Conservation (phyloP, 2,797 vertebrate genomes). For the Neosilurus hyrtlii region DNA sequence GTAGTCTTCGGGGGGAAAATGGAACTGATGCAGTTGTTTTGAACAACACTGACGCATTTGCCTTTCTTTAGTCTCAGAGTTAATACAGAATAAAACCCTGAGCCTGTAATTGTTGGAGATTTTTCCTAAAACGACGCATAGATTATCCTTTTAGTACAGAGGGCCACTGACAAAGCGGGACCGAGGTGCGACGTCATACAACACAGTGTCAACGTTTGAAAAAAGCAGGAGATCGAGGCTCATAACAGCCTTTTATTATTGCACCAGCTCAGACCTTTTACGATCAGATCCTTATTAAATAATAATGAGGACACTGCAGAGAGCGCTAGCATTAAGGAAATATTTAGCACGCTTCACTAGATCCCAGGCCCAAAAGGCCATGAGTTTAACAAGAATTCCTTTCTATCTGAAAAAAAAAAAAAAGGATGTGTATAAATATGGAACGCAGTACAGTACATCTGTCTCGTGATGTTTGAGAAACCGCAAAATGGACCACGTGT, state of each 20-base stretch:
- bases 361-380: neutral
- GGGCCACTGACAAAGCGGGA: conserved; percentile 16
- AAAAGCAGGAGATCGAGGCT: conserved; percentile 47
- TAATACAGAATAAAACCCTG: neutral
- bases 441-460: neutral
- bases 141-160: conserved; percentile 41
- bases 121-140: neutral
- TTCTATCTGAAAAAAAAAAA: neutral
- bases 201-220: conserved; percentile 47
- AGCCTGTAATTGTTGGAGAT: neutral
- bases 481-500: too few relatives aligned
- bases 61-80: neutral
- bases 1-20: too few relatives aligned
- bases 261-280: conserved; percentile 51
- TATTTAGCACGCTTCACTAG: conserved; percentile 27
- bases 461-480: neutral
- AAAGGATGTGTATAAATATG: neutral
- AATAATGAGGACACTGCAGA: conserved; percentile 47
- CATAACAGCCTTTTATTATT: conserved; percentile 42
- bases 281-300: conserved; percentile 56
- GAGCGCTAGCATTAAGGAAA: conserved; percentile 21
- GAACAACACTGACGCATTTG: neutral
- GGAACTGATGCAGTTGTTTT: neutral
- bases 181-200: conserved; percentile 20
- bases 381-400: conserved; percentile 23